Base-by-base conservation (phyloP, 2,113 vertebrate species). In the Brachypodius melanocephalos region DNA sequence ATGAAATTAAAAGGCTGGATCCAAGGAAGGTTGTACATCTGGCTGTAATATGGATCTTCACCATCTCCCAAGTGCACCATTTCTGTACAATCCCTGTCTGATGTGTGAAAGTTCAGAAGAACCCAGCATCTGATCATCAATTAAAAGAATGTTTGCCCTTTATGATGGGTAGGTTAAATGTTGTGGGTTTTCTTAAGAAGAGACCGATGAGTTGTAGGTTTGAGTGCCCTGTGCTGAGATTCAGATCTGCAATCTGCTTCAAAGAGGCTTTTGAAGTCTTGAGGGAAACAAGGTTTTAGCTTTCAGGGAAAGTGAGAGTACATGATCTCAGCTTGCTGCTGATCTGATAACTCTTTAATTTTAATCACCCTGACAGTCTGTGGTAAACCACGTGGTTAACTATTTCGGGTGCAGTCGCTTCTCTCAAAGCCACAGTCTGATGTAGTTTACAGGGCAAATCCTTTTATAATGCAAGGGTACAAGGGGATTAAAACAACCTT, bases 341-440 rank as follows among this genome's bases (percentile, higher is more conserved):
- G 73, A 97, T 96, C 95, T 96, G 95, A 93, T 93, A 97, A 96
- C 80, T 76, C 89, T 97, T 97, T 93, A 96, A 93, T 97, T 97
- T 87, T 96, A 94, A 96, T 97, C 95, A 93, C 95, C 90, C 94
- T 86, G 85, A 96, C 92, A 71, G 92, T 87, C 93, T 97, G 96
- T 96, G 96, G 96, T 96, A 96, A 96, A 95, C 74, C 90, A 59
- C 95, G 96, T 93, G 96, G 96, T 96, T 97, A 97, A 97, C 96
- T 97, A 94, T 97, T 97, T 97, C 84, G 24, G 38, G 95, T 89
- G 58, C 83, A 82, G 90, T 49, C 4, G 3, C 68, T 79, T 57
- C 38, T 85, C 29, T 93, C 4, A 8, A 97, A 97, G 96, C 96
- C 96, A 89, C 96, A 95, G 80, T 62, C 80, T 92, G 75, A 63